Conservation (phyloP, 2,113 vertebrate genomes). For the Sturnira hondurensis region DNA sequence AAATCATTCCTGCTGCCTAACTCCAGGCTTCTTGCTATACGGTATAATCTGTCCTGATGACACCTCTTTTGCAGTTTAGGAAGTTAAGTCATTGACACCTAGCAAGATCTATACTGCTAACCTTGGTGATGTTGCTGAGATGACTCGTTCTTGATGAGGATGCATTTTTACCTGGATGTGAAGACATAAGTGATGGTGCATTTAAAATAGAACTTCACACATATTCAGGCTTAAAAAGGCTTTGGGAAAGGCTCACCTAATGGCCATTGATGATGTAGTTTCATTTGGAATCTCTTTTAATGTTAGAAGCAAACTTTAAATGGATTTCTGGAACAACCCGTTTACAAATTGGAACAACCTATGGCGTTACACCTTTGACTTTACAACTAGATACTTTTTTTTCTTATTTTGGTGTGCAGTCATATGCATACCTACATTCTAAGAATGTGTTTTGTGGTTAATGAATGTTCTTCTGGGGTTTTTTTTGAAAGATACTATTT, state of each 20-base stretch:
- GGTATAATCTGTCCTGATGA: neutral
- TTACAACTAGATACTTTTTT: neutral
- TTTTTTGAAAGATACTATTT: too few relatives aligned
- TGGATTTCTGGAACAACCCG: neutral
- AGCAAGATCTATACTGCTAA: neutral
- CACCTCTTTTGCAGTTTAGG: neutral
- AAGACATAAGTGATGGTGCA: neutral
- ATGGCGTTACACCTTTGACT: neutral
- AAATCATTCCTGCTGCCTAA: neutral
- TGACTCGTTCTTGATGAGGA: neutral
- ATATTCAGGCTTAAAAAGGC: neutral
- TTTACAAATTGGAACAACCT: neutral
- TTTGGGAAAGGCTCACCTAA: neutral
- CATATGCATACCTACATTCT: neutral
- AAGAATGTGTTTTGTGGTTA: neutral
- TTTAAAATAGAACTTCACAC: neutral
- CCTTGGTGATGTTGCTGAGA: neutral
- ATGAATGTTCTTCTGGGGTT: neutral
- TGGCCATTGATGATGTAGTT: neutral
- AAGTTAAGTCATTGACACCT: neutral
- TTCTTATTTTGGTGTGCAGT: neutral
- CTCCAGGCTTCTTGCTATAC: neutral
- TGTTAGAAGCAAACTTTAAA: neutral
- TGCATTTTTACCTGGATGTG: neutral
- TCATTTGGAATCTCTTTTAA: neutral